phyloP scores from a whole-genome alignment of 2,797 vertebrate species.

The Erithacus rubecula region DNA sequence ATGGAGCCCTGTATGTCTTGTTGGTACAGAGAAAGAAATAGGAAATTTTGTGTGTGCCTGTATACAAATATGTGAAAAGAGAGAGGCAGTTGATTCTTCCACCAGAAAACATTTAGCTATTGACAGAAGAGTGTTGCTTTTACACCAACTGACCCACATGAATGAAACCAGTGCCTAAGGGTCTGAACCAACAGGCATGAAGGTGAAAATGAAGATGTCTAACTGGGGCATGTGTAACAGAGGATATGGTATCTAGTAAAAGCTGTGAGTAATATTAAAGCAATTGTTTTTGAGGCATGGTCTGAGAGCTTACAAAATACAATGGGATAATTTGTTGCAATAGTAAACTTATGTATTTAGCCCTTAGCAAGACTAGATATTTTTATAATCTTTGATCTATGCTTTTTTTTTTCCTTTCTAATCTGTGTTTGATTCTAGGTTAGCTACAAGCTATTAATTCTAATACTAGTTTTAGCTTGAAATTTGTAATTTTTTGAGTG shows the following conservation, averaged over 20 bases:
- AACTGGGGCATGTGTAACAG: neutral
- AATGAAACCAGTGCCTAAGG: neutral
- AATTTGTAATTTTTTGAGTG: neutral
- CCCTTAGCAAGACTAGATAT: neutral
- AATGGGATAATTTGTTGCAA: neutral
- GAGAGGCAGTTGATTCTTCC: neutral
- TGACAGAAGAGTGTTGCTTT: neutral
- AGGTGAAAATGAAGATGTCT: conserved; percentile 10
- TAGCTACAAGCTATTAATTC: neutral
- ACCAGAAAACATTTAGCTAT: neutral
- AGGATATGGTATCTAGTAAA: neutral
- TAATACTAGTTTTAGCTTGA: neutral
- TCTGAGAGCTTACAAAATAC: neutral
- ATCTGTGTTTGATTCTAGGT: neutral
- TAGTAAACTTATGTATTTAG: neutral
- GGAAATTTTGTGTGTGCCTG: neutral
- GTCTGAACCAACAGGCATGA: neutral
- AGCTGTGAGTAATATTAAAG: neutral
- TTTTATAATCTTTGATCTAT: neutral
- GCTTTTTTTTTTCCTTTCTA: neutral
- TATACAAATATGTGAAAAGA: neutral
- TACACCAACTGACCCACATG: neutral
- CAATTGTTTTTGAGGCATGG: neutral
- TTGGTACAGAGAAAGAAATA: neutral
- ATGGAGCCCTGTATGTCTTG: neutral